These are phyloP conservation scores for Todus mexicanus DNA, from an alignment of 2,797 vertebrate species.

Conservation along the genomic window DNA sequence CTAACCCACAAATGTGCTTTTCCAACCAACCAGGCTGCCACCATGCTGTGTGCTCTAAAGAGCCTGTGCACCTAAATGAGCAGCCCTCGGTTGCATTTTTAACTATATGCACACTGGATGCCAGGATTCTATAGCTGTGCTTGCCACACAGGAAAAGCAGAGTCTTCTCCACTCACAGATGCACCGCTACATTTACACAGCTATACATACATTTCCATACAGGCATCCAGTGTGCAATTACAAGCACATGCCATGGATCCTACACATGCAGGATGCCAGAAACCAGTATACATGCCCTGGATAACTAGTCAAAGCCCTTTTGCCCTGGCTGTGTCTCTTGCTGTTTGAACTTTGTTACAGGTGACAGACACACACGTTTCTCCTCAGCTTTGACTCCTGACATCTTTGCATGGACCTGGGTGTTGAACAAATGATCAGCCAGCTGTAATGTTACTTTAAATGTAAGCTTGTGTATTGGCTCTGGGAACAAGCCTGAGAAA, in stretches of 20 bases:
- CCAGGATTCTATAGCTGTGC: neutral
- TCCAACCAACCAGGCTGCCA: neutral
- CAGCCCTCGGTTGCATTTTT: neutral
- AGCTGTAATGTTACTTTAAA: slow-evolving; percentile 45
- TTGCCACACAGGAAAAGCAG: neutral
- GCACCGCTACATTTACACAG: neutral
- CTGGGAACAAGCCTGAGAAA: slow-evolving; percentile 34
- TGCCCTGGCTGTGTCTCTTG: neutral
- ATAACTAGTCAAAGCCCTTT: neutral
- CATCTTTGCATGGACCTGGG: neutral
- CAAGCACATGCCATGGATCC: neutral
- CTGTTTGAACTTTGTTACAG: neutral
- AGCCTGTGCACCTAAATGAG: neutral
- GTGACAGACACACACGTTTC: neutral
- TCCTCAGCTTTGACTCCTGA: neutral
- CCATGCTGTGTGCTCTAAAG: neutral
- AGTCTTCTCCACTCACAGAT: neutral
- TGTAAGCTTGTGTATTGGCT: slow-evolving; percentile 36
- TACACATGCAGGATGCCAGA: neutral
- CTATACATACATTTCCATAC: neutral
- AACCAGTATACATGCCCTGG: too few relatives aligned
- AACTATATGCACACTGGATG: neutral
- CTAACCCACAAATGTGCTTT: neutral
- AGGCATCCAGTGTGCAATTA: neutral
- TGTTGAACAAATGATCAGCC: neutral